Conservation (phyloP, 2,797 vertebrate species). For the Pangasius djambal region DNA sequence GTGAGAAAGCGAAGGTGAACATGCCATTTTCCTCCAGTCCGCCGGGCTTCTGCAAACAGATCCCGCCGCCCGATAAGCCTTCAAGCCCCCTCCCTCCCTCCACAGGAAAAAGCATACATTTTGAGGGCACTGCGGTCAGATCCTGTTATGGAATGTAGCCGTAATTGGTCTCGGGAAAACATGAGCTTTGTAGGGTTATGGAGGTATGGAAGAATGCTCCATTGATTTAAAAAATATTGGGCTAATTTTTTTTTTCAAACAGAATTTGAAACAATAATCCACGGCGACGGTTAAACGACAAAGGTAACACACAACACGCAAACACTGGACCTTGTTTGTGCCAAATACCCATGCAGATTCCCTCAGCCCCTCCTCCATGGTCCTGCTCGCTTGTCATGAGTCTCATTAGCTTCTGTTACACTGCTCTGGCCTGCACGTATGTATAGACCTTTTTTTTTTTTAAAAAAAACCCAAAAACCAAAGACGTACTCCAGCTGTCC, state of each 20-base stretch:
- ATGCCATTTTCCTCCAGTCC: constrained; percentile 53
- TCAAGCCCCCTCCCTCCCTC: constrained; percentile 9
- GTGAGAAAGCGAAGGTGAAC: constrained; percentile 63
- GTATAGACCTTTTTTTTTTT: not conserved
- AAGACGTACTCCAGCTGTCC: not conserved
- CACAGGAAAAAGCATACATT: constrained; percentile 57
- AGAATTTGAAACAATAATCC: constrained; percentile 46
- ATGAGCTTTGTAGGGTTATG: constrained; percentile 41
- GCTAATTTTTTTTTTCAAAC: constrained; percentile 46
- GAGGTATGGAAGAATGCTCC: constrained; percentile 38
- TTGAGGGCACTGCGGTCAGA: constrained; percentile 56
- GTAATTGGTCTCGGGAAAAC: constrained; percentile 66
- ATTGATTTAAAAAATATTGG: constrained; percentile 53
- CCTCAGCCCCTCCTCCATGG: constrained; percentile 51
- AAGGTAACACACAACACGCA: constrained; percentile 36
- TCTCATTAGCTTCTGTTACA: constrained; percentile 64
- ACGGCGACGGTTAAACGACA: constrained; percentile 31
- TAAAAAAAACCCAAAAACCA: not conserved
- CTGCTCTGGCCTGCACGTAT: constrained; percentile 35
- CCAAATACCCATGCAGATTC: constrained; percentile 18
- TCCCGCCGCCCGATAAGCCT: constrained; percentile 49
- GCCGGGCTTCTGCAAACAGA: constrained; percentile 61
- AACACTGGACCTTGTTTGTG: constrained; percentile 34
- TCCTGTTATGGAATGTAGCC: constrained; percentile 64
- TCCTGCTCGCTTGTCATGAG: constrained; percentile 66